Base-by-base conservation (phyloP, 2,888 invertebrate genomes). In the Pristionchus exspectatus region DNA sequence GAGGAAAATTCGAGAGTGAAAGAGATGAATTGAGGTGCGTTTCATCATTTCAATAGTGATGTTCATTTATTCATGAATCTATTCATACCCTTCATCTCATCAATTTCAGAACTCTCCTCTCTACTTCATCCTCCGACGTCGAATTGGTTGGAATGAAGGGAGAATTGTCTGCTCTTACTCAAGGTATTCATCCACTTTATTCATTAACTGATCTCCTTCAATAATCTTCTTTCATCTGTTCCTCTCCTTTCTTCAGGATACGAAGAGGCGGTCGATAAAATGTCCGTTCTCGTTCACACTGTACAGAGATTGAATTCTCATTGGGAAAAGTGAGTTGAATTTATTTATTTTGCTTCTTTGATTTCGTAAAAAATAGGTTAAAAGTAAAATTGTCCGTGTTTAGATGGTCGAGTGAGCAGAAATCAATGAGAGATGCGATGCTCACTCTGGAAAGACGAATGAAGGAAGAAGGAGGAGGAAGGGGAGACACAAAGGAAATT, bases 1-100 rank as follows among this genome's bases (percentile, higher is more conserved):
- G 92, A 69, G 86, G 88, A 86, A 89, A 91, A 54, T 91, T 92
- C 33, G 90, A 90, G 30, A 84, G 88, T 44, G 92, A 93, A 74
- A 83, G 92, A 44, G 91, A 92, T 83, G 91, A 93, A 90, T 89
- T 93, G 50, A 90, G 91, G 92, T 92, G 44, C 2, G 59, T 24
- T 59, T 85, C 63, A n/a, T 59, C 12, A 2, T 27, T 27, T 27
- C 4, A 3, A 27, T 69, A 24, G 14, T 38, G 14, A 27, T 69
- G 10, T 12, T 10, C 10, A 74, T 74, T 16, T 27, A 18, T 38
- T 50, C 7, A 50, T 7, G 3, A 50, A 10, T 38, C 38, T 2
- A 2, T 38, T 5, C 38, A 38, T 38, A 3, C 38, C 38, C 21
- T 27, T 21, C 27, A 38, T 24, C 16, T 74, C 2, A 74, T 33